These are phyloP conservation scores for Rissa tridactyla DNA, from an alignment of 2,113 vertebrate species.

Conservation along the genomic window DNA sequence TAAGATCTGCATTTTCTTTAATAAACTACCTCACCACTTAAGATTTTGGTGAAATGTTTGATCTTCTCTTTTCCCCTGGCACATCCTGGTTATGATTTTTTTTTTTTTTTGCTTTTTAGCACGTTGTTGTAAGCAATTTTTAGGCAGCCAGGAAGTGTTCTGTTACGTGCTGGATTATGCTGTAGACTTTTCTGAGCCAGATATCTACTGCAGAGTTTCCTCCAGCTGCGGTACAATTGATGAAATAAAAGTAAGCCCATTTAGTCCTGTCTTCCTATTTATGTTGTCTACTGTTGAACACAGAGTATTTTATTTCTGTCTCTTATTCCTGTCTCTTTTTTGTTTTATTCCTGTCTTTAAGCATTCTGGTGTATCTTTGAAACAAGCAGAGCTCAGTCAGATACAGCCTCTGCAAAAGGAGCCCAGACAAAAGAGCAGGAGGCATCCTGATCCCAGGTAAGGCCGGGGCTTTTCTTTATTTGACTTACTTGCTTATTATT, in stretches of 20 bases:
- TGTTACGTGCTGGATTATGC: background rate
- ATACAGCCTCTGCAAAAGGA: background rate
- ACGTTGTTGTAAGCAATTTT: background rate
- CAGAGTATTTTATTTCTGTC: background rate
- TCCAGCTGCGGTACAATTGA: background rate
- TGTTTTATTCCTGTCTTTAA: background rate
- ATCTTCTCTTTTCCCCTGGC: background rate
- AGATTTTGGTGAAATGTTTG: background rate
- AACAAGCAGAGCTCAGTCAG: background rate
- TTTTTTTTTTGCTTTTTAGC: background rate
- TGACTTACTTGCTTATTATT: background rate
- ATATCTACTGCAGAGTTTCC: background rate
- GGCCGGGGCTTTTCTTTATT: background rate
- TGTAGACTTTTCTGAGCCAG: background rate
- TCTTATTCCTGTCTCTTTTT: background rate
- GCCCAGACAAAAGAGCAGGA: background rate
- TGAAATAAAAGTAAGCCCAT: background rate
- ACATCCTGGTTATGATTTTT: background rate
- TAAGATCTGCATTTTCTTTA: background rate
- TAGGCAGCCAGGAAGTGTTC: fast-evolving
- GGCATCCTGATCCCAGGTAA: background rate
- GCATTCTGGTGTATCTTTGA: background rate
- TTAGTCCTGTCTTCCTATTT: background rate
- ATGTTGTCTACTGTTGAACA: background rate
- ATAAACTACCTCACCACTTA: background rate